Evolutionary conservation across 92 coral and sea anemone species (phyloP).

Genomic region (Porites rus): DNA sequence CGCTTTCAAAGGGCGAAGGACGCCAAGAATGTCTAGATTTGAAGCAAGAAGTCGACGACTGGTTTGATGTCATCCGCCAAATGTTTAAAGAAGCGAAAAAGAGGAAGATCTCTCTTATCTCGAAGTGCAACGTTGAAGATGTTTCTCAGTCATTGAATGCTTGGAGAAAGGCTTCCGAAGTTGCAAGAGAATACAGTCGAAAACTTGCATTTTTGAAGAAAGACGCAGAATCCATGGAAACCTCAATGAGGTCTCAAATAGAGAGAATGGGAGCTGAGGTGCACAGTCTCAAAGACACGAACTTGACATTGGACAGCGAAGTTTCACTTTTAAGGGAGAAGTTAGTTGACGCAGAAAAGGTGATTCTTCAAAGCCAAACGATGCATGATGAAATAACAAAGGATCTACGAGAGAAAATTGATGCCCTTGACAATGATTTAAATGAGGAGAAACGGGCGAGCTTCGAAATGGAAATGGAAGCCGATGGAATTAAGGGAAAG

Average conservation of each 20-base stretch:
- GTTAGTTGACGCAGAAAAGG: constrained; percentile 20
- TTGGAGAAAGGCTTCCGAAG: constrained; percentile 81
- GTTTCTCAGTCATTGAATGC: constrained; percentile 71
- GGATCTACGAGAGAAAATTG: constrained; percentile 26
- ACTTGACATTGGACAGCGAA: constrained; percentile 12
- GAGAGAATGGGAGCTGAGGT: background rate
- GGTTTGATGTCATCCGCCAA: constrained; percentile 66
- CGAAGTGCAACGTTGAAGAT: constrained; percentile 79
- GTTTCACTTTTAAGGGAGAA: constrained; percentile 19
- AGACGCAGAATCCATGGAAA: constrained; percentile 23
- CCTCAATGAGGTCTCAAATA: constrained; percentile 25
- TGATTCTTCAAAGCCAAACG: constrained; percentile 27
- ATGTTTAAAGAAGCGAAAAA: constrained; percentile 81
- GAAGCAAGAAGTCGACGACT: constrained; percentile 68
- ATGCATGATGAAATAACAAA: constrained; percentile 31
- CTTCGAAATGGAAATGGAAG: constrained; percentile 32
- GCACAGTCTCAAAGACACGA: background rate
- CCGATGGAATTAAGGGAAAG: constrained; percentile 18
- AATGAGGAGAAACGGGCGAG: constrained; percentile 22
- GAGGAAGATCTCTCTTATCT: constrained; percentile 66
- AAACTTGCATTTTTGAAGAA: constrained; percentile 40
- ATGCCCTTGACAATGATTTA: constrained; percentile 12
- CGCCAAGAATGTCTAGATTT: constrained; percentile 39
- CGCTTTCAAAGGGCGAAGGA: constrained; percentile 29
- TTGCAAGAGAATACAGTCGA: constrained; percentile 61